phyloP scores from a whole-genome alignment of 2,113 vertebrate species.

The Trogon surrucura region DNA sequence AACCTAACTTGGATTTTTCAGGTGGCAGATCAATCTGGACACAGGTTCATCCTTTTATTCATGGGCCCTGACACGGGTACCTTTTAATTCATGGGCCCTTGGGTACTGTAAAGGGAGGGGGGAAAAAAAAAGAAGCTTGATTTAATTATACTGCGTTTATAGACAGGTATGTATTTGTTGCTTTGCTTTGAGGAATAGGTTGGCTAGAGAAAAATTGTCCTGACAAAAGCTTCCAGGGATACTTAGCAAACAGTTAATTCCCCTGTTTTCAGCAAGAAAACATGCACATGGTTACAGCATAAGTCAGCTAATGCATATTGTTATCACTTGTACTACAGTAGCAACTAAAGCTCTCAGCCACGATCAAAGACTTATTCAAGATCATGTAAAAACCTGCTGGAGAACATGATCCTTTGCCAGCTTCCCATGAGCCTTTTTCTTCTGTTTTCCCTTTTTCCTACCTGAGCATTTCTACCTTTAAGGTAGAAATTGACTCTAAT shows the following conservation, averaged over 20 bases:
- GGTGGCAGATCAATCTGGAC: neutral
- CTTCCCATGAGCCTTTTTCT: neutral
- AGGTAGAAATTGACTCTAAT: neutral
- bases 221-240: neutral
- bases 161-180: neutral
- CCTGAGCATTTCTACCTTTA: neutral
- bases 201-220: neutral
- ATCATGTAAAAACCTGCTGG: neutral
- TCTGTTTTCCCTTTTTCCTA: neutral
- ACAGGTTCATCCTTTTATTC: neutral
- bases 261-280: neutral
- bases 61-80: neutral
- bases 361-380: neutral
- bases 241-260: neutral
- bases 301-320: slow-evolving; percentile 1
- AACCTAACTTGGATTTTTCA: neutral
- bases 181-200: neutral
- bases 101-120: neutral
- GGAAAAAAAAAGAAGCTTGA: neutral
- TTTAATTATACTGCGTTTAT: neutral
- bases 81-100: neutral
- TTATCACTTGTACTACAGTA: slow-evolving; percentile 14
- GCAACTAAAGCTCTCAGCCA: slow-evolving; percentile 5
- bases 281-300: neutral
- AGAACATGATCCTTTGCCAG: neutral